Conservation (phyloP, 2,888 invertebrate species). For the Pseudolycoriella hygida region DNA sequence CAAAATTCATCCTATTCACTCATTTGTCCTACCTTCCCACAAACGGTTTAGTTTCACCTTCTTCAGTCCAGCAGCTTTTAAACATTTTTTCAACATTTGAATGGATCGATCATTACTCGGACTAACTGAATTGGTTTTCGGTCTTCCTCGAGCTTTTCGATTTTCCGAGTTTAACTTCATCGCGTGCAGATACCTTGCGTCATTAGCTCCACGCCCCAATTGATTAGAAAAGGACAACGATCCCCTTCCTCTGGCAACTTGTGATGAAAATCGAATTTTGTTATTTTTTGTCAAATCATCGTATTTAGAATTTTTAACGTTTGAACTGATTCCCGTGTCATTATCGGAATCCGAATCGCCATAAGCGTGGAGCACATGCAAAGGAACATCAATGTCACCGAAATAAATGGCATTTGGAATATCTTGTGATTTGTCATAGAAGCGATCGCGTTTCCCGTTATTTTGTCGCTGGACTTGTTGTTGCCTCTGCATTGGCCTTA, state of each 20-base stretch:
- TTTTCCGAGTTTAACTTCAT: no score
- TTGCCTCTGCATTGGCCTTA: no score
- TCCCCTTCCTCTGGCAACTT: no score
- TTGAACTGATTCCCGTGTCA: no score
- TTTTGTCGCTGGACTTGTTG: no score
- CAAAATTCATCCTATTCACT: neutral
- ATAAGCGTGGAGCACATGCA: conserved; percentile 8
- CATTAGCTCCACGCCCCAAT: no score
- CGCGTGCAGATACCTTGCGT: no score
- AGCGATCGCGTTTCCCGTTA: conserved; percentile 20
- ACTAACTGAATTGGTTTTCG: neutral
- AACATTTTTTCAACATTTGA: conserved; percentile 31
- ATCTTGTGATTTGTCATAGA: conserved; percentile 17
- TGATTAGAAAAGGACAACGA: no score
- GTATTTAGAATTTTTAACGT: no score
- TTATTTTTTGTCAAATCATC: no score
- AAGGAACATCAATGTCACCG: conserved; percentile 26
- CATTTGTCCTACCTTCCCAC: conserved; percentile 26
- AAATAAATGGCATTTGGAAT: conserved; percentile 37
- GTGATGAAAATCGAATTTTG: no score
- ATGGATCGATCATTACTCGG: conserved; percentile 2
- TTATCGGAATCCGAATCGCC: conserved; percentile 1
- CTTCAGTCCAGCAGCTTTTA: conserved; percentile 33
- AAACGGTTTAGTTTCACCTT: conserved; percentile 33
- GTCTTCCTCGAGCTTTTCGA: no score